A percentile compares a stretch with the other conserved stretches of the same genome.
These are phyloP conservation scores for Apodemus sylvaticus DNA, from an alignment of 2,113 vertebrate genomes.

Conservation along the genomic window DNA sequence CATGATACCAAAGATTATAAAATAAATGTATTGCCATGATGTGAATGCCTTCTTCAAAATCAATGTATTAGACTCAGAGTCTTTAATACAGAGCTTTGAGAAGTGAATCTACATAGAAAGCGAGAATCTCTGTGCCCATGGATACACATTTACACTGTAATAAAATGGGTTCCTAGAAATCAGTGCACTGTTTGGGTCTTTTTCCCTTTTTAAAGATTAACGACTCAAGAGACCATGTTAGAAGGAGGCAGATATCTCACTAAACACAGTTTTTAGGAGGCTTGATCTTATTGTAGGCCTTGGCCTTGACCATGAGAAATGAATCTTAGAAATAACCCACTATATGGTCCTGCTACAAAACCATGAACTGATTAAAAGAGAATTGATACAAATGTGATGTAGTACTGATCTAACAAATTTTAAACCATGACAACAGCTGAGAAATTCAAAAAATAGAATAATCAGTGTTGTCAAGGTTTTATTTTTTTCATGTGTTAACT, in stretches of 20 bases:
- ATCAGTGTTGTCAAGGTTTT: not conserved
- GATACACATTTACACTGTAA: not conserved
- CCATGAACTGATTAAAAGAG: not conserved
- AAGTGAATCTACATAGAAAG: not conserved
- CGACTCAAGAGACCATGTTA: not conserved
- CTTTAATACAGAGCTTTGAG: not conserved
- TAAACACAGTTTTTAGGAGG: not conserved
- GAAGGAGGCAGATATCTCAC: not conserved
- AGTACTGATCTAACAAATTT: not conserved
- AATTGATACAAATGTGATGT: not conserved
- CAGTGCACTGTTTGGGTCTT: not conserved
- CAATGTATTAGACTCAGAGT: no score
- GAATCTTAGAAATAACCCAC: not conserved
- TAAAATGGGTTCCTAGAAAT: not conserved
- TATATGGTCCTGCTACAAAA: not conserved
- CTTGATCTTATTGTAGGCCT: not conserved
- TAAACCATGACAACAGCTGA: not conserved
- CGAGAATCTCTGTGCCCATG: rapidly evolving
- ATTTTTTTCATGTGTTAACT: not conserved
- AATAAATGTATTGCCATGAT: not conserved
- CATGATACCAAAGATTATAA: no score
- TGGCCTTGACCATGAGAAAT: not conserved
- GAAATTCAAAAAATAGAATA: not conserved
- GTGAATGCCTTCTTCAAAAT: not conserved
- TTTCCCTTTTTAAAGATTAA: not conserved